Evolutionary conservation across 2,888 invertebrate genomes (phyloP).

Genomic region (Arge pagana): DNA sequence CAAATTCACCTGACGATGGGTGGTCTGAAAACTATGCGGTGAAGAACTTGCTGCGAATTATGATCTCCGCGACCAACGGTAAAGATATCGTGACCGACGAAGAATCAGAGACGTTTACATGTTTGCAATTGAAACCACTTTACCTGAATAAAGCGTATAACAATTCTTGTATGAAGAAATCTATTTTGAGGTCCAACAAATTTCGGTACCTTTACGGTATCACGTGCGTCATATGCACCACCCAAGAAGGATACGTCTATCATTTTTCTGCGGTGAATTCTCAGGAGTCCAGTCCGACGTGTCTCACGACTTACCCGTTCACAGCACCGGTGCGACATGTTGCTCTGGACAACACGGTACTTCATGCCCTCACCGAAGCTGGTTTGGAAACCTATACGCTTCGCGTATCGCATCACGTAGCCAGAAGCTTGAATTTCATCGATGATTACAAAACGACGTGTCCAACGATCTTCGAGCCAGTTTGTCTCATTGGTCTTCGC

Average conservation of each 20-base stretch:
- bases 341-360: constrained; percentile 68
- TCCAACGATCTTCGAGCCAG: constrained; percentile 65
- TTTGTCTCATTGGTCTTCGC: constrained; percentile 70
- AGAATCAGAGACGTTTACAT: constrained; percentile 61
- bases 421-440: constrained; percentile 59
- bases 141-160: constrained; percentile 49
- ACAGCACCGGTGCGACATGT: constrained; percentile 72
- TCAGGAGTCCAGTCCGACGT: constrained; percentile 37
- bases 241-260: constrained; percentile 75
- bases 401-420: constrained; percentile 67
- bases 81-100: constrained; percentile 55
- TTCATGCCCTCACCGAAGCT: constrained; percentile 76
- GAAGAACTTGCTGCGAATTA: constrained; percentile 59
- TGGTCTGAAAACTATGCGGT: constrained; percentile 58
- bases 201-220: constrained; percentile 65
- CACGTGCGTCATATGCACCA: constrained; percentile 67
- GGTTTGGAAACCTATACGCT: constrained; percentile 79
- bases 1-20: constrained; percentile 53
- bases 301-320: constrained; percentile 65
- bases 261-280: constrained; percentile 61
- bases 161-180: constrained; percentile 44
- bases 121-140: constrained; percentile 59
- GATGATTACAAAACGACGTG: constrained; percentile 60
- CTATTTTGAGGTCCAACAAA: constrained; percentile 61
- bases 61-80: constrained; percentile 54